Percentiles rank a stretch among this genome's conserved stretches.
phyloP scores from a whole-genome alignment of 2,797 vertebrate genomes.

The Pipistrellus kuhlii region DNA sequence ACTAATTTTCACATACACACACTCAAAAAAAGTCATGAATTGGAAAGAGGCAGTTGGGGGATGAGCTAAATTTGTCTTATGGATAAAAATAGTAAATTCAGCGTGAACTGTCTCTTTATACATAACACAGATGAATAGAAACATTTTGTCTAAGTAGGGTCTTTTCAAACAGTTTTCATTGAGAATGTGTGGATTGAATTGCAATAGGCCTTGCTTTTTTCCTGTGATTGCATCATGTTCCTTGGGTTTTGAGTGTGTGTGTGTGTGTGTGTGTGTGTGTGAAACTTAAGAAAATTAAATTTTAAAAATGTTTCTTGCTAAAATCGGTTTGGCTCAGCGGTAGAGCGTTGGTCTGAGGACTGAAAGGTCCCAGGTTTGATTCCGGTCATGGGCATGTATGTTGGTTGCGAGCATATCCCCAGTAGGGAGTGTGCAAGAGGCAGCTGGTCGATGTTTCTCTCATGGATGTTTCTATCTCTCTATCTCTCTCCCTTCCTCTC shows the following conservation, averaged over 20 bases:
- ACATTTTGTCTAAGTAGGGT: not conserved
- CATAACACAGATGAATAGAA: not conserved
- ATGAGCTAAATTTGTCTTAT: slow-evolving; percentile 36
- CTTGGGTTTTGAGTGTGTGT: not conserved
- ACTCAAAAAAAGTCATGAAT: not conserved
- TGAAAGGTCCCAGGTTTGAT: no score
- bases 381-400: no score
- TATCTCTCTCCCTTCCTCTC: no score
- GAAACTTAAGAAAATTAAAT: not conserved
- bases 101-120: not conserved
- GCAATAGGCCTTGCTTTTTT: not conserved
- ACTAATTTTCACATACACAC: not conserved
- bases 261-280: not conserved
- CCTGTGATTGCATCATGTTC: not conserved
- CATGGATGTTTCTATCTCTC: no score
- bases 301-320: not conserved
- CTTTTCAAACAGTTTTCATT: slow-evolving; percentile 46
- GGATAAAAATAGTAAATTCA: slow-evolving; percentile 43
- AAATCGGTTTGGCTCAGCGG: no score
- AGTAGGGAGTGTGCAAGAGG: no score
- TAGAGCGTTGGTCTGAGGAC: no score
- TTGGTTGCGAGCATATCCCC: no score
- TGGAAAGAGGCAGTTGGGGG: not conserved
- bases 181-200: not conserved
- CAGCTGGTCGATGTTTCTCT: no score